Evolutionary conservation across 2,888 invertebrate species (phyloP).

Genomic region (Athetis lepigone): DNA sequence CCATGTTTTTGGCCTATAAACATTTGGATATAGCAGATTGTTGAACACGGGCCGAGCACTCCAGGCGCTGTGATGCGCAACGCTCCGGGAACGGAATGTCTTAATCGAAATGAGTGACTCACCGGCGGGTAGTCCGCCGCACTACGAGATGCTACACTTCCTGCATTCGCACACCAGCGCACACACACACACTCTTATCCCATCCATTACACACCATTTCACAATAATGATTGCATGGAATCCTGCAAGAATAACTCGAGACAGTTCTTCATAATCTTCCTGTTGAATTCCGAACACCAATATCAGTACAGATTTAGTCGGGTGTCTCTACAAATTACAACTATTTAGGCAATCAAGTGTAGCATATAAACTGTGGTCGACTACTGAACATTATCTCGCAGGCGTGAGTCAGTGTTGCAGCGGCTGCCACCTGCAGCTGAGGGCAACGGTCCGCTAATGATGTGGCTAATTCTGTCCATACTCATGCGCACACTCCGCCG

Average conservation of each 20-base stretch:
- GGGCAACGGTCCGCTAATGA: constrained; percentile 78
- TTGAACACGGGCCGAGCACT: constrained; percentile 20
- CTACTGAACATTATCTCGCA: constrained; percentile 31
- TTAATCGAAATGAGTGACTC: constrained; percentile 57
- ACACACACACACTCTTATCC: constrained; percentile 14
- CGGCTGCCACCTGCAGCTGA: constrained; percentile 62
- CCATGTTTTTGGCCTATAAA: constrained; percentile 32
- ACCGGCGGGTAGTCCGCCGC: constrained; percentile 20
- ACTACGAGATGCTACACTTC: constrained; percentile 18
- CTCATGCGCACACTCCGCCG: constrained; percentile 37
- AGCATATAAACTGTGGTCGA: constrained; percentile 19
- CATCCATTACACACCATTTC: not conserved
- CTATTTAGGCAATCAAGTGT: constrained; percentile 4
- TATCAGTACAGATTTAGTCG: not conserved
- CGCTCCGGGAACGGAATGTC: constrained; percentile 51
- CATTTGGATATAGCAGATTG: constrained; percentile 32
- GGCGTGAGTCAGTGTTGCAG: constrained; percentile 57
- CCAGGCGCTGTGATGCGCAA: constrained; percentile 25
- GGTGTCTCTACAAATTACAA: not conserved
- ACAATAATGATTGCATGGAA: not conserved
- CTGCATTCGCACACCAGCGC: constrained; percentile 17
- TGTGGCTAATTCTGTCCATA: constrained; percentile 75
- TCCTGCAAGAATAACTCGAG: not conserved
- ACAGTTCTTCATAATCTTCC: not conserved
- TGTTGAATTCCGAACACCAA: not conserved